phyloP scores from a whole-genome alignment of 2,797 vertebrate species.

The Otolemur crassicaudatus region DNA sequence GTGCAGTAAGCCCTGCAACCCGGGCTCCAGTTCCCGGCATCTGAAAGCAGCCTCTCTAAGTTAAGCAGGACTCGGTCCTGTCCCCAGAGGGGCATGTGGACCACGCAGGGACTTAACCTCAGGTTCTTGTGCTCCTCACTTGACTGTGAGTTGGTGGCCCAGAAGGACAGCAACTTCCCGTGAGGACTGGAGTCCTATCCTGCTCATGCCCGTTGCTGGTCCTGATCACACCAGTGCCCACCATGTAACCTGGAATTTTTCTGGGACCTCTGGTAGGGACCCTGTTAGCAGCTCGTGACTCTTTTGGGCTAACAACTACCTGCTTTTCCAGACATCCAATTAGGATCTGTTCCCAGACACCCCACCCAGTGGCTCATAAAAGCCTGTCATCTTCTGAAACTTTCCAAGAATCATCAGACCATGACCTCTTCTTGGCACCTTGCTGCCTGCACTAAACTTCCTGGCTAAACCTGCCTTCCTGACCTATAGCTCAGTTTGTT shows the following conservation, averaged over 20 bases:
- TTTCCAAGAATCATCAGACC: background rate
- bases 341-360: background rate
- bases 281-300: background rate
- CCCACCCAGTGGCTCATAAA: background rate
- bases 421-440: background rate
- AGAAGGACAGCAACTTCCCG: background rate
- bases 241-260: background rate
- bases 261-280: background rate
- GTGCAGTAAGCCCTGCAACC: background rate
- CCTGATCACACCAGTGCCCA: background rate
- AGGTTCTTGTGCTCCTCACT: background rate
- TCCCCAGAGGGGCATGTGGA: background rate
- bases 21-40: background rate
- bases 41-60: background rate
- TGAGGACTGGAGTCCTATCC: background rate
- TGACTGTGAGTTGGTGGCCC: background rate
- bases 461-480: background rate
- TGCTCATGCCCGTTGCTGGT: background rate
- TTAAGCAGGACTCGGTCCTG: background rate
- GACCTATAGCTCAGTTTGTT: background rate
- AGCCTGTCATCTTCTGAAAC: background rate
- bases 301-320: background rate
- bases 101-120: background rate
- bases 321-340: background rate
- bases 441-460: background rate